Conservation (phyloP, 2,888 invertebrate species). For the Conomelus anceps region DNA sequence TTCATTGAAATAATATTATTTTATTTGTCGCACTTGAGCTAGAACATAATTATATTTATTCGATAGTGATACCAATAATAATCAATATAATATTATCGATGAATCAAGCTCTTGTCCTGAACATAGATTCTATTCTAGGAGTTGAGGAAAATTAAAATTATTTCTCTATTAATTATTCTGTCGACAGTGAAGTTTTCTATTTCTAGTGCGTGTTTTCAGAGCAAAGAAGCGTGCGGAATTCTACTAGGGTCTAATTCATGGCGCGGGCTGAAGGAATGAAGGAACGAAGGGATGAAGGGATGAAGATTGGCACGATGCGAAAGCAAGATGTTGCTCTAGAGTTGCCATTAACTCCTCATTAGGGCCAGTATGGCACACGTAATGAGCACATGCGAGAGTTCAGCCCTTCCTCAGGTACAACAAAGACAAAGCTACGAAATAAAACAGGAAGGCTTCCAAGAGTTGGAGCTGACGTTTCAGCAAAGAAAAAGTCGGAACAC, state of each 20-base stretch:
- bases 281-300: not conserved
- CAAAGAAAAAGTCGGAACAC: no score
- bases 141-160: no score
- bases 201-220: not conserved
- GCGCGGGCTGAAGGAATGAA: not conserved
- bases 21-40: no score
- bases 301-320: not conserved
- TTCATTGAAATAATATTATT: no score
- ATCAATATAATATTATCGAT: no score
- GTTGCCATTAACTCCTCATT: conserved; percentile 12
- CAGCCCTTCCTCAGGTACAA: not conserved
- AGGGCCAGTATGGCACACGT: conserved; percentile 4
- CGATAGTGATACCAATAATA: no score
- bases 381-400: not conserved
- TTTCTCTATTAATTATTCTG: not conserved
- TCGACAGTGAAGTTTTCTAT: not conserved
- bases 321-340: not conserved
- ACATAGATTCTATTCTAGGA: no score
- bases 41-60: no score
- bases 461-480: no score
- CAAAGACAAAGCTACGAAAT: no score
- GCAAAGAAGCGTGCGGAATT: not conserved
- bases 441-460: no score
- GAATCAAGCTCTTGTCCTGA: no score
- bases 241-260: not conserved